Conservation (phyloP, 2,888 invertebrate genomes). For the Synergus gifuensis region DNA sequence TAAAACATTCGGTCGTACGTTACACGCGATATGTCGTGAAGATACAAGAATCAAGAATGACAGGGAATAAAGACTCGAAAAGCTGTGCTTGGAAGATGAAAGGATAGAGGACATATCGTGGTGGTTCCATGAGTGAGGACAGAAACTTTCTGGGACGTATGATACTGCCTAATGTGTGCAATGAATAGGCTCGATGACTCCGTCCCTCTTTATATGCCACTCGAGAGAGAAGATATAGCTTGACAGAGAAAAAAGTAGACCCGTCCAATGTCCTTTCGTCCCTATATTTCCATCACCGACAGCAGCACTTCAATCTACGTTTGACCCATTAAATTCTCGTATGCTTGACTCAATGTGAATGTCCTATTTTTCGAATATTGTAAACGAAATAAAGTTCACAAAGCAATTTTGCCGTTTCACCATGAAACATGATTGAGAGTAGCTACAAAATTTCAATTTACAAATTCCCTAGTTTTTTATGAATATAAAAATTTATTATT, state of each 20-base stretch:
- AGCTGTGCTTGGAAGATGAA: slow-evolving; percentile 16
- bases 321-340: not conserved
- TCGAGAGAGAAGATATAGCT: not conserved
- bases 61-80: slow-evolving; percentile 40
- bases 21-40: slow-evolving; percentile 22
- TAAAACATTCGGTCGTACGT: slow-evolving; percentile 39
- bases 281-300: slow-evolving; percentile 33
- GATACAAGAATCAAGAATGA: slow-evolving; percentile 41
- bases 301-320: not conserved
- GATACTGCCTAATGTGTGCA: slow-evolving; percentile 28
- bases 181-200: slow-evolving; percentile 41
- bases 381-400: not conserved
- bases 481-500: no score
- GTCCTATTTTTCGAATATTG: not conserved
- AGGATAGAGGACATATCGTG: not conserved
- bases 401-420: not conserved
- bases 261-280: slow-evolving; percentile 20
- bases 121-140: slow-evolving; percentile 26
- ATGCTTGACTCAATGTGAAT: no score
- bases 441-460: not conserved
- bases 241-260: slow-evolving; percentile 2
- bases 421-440: not conserved
- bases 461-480: not conserved
- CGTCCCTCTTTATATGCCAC: slow-evolving; percentile 35
- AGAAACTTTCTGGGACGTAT: not conserved